A percentile compares a stretch with the other conserved stretches of the same genome.
Conservation (phyloP, 2,797 vertebrate genomes). For the Mus caroli region DNA sequence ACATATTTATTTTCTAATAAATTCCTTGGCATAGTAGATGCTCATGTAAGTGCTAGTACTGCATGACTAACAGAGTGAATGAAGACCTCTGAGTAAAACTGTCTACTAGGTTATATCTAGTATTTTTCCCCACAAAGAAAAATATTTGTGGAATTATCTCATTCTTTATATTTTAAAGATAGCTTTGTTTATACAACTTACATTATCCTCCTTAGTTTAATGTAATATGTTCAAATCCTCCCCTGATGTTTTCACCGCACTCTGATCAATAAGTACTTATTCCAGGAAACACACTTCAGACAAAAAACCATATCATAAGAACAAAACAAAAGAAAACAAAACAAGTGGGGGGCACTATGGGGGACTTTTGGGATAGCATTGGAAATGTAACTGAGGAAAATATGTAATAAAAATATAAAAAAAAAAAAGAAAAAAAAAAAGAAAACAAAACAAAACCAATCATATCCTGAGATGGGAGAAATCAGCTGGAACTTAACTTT, state of each 20-base stretch:
- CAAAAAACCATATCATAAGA: neutral
- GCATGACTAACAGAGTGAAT: neutral
- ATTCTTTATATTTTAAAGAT: slow-evolving; percentile 25
- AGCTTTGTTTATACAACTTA: slow-evolving; percentile 6
- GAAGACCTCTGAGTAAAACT: neutral
- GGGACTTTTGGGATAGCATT: too few species aligned
- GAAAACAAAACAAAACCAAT: neutral
- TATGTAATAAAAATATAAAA: too few species aligned
- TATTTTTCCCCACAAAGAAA: slow-evolving; percentile 13
- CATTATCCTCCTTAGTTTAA: slow-evolving; percentile 5
- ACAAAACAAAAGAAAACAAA: neutral
- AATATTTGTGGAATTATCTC: slow-evolving; percentile 11
- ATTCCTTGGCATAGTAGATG: neutral
- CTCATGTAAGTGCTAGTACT: neutral
- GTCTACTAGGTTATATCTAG: neutral
- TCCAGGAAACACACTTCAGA: neutral
- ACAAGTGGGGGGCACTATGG: too few species aligned
- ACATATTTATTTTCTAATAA: neutral
- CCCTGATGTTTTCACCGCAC: neutral
- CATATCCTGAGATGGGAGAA: neutral
- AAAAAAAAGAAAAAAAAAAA: too few species aligned
- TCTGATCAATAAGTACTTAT: neutral
- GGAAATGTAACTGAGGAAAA: too few species aligned
- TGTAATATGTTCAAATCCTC: slow-evolving; percentile 5
- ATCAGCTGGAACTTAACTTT: slow-evolving; percentile 24